These are phyloP conservation scores for Leptinotarsa peninsularis DNA, from an alignment of 2,888 invertebrate species.

Conservation along the genomic window DNA sequence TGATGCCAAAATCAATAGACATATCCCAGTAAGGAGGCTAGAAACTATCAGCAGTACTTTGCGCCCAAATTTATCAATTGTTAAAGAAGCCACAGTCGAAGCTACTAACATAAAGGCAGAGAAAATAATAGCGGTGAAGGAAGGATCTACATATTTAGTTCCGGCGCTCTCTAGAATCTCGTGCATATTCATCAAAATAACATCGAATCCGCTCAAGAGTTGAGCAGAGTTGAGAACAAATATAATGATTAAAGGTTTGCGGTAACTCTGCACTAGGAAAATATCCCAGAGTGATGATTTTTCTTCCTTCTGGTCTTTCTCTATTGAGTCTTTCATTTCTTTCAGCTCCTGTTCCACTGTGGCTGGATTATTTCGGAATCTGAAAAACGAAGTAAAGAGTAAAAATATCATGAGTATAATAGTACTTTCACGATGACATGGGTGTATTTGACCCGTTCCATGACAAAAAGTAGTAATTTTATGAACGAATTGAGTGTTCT, in stretches of 20 bases:
- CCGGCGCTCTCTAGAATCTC: conserved; percentile 60
- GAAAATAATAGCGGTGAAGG: conserved; percentile 60
- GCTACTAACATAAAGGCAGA: conserved; percentile 59
- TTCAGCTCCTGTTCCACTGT: conserved; percentile 59
- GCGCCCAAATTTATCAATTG: conserved; percentile 61
- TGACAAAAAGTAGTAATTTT: too few species aligned
- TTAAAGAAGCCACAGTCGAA: conserved; percentile 55
- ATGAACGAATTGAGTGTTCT: too few species aligned
- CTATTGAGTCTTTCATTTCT: conserved; percentile 59
- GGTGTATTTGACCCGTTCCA: too few species aligned
- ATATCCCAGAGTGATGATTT: conserved; percentile 58
- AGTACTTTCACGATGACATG: too few species aligned
- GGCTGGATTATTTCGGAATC: conserved; percentile 48
- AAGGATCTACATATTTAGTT: conserved; percentile 56
- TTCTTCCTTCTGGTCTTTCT: conserved; percentile 58
- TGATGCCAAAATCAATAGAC: conserved; percentile 57
- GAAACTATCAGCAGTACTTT: conserved; percentile 59
- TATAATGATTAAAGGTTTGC: conserved; percentile 62
- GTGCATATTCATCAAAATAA: conserved; percentile 63
- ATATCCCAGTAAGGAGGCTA: conserved; percentile 58
- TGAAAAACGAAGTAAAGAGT: not conserved
- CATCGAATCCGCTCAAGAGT: conserved; percentile 62
- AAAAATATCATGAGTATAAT: not conserved
- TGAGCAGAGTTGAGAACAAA: conserved; percentile 60
- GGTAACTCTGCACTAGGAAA: conserved; percentile 59